A percentile compares a stretch with the other conserved stretches of the same genome.
These are phyloP conservation scores for Heliconius erato DNA, from an alignment of 2,888 invertebrate genomes.

Conservation along the genomic window DNA sequence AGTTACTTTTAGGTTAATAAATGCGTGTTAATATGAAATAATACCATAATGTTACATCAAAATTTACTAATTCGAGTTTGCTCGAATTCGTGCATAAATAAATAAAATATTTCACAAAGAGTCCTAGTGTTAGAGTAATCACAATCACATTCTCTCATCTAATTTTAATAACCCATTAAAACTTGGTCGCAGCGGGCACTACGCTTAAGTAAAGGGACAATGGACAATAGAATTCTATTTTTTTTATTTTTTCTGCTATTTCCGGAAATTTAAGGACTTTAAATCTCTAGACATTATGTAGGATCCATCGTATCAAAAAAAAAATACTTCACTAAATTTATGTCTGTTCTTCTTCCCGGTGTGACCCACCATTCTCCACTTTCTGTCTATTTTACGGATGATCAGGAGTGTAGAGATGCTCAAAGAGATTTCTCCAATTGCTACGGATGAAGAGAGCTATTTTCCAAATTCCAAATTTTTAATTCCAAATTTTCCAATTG, in stretches of 20 bases:
- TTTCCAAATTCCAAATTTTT: no score
- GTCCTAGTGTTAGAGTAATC: conserved; percentile 44
- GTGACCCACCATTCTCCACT: no score
- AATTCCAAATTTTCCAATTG: no score
- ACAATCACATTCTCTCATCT: conserved; percentile 48
- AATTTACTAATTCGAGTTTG: not conserved
- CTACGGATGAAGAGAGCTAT: no score
- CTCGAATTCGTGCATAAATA: conserved; percentile 15
- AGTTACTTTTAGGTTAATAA: not conserved
- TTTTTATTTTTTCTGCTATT: not conserved
- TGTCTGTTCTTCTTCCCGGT: no score
- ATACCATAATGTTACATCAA: not conserved
- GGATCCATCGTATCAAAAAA: no score
- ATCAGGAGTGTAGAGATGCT: no score
- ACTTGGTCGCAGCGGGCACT: conserved; percentile 41
- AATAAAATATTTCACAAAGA: conserved; percentile 46
- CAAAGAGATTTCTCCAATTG: no score
- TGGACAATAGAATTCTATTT: conserved; percentile 21
- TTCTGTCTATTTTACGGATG: no score
- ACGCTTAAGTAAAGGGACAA: conserved; percentile 34
- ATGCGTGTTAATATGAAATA: not conserved
- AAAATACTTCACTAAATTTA: no score
- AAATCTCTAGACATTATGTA: not conserved
- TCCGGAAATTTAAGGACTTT: not conserved
- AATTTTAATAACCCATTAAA: conserved; percentile 56